phyloP scores from a whole-genome alignment of 1,140 invertebrate genomes.

The Belonocnema kinseyi region DNA sequence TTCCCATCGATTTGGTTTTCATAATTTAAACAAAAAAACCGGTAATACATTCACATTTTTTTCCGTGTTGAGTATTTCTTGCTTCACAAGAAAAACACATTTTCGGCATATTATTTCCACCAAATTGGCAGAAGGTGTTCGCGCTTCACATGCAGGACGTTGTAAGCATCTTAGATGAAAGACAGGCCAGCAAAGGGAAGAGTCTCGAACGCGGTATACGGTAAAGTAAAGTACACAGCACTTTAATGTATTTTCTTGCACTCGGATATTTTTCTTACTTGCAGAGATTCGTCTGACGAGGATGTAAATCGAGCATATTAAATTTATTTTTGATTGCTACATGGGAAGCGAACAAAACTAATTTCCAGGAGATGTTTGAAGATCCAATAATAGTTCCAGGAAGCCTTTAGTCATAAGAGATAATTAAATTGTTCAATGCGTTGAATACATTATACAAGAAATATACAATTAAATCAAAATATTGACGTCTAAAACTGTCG shows the following conservation, averaged over 20 bases:
- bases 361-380: no score
- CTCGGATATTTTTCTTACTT: constrained; percentile 2
- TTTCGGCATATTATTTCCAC: background rate
- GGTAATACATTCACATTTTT: no score
- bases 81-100: background rate
- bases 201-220: background rate
- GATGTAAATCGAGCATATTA: constrained; percentile 5
- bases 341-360: background rate
- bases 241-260: background rate
- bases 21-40: no score
- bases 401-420: no score
- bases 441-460: no score
- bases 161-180: background rate
- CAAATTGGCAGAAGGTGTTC: background rate
- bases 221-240: no score
- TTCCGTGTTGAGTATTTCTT: no score
- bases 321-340: constrained; percentile 26
- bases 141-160: background rate
- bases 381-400: no score
- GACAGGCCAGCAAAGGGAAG: background rate
- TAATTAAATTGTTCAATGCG: no score
- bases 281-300: background rate
- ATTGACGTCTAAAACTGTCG: no score
- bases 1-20: no score
- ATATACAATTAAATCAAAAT: no score